These are phyloP conservation scores for Brassicogethes aeneus DNA, from an alignment of 2,888 invertebrate species.

Conservation along the genomic window DNA sequence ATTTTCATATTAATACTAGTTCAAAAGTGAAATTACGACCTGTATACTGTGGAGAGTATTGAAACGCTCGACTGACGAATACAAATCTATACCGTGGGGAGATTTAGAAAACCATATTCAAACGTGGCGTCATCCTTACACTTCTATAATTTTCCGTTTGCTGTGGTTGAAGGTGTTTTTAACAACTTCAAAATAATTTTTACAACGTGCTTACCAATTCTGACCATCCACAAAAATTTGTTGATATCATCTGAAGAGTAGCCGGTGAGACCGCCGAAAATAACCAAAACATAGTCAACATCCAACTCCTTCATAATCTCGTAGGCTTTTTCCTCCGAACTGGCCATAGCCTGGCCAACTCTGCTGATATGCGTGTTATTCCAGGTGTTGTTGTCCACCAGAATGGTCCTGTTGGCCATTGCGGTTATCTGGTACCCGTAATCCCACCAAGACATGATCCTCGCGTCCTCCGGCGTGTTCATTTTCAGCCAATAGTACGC, in stretches of 20 bases:
- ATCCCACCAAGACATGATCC: conserved; percentile 99
- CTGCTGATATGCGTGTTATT: conserved; percentile 97
- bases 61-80: too few species aligned
- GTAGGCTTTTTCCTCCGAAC: conserved; percentile 91
- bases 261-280: conserved; percentile 97
- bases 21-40: too few species aligned
- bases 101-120: too few species aligned
- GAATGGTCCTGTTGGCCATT: conserved; percentile 93
- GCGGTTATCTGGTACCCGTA: conserved; percentile 99
- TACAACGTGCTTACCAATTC: conserved; percentile 45
- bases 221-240: conserved; percentile 99
- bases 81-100: too few species aligned
- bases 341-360: conserved; percentile 98
- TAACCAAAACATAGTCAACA: conserved; percentile 95
- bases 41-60: too few species aligned
- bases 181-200: too few species aligned
- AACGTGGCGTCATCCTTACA: too few species aligned
- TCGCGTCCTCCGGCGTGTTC: conserved; percentile 88
- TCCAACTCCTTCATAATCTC: conserved; percentile 97
- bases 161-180: too few species aligned
- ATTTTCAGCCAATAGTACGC: conserved; percentile 98
- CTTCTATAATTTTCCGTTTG: too few species aligned
- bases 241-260: conserved; percentile 99
- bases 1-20: too few species aligned
- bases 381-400: conserved; percentile 99